Conservation (phyloP, 2,888 invertebrate species). For the Brachyptera putata region DNA sequence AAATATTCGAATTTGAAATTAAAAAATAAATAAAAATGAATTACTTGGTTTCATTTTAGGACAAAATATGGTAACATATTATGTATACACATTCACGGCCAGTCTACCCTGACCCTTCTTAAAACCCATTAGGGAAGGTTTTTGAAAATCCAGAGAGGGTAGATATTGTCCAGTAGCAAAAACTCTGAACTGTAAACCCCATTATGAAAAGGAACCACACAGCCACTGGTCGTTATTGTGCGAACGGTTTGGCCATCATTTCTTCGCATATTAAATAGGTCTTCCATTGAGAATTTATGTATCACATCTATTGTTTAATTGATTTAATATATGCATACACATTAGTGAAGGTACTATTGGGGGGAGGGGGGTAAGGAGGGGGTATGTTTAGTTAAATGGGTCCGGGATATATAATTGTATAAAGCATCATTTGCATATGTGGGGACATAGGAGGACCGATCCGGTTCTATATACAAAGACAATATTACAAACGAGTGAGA, state of each 20-base stretch:
- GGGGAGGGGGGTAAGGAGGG: not conserved
- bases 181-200: not conserved
- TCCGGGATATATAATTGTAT: not conserved
- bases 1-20: too few relatives aligned
- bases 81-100: too few relatives aligned
- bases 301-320: slow-evolving; percentile 11
- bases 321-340: slow-evolving; percentile 11
- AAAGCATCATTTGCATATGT: not conserved
- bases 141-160: not conserved
- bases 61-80: too few relatives aligned
- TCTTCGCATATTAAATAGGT: slow-evolving; percentile 17
- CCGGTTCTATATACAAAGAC: not conserved
- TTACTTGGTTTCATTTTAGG: too few relatives aligned
- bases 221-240: not conserved
- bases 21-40: too few relatives aligned
- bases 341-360: slow-evolving; percentile 8
- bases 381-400: not conserved
- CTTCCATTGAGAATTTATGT: not conserved
- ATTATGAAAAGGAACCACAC: not conserved
- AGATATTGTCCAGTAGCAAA: not conserved
- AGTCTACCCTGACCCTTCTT: too few relatives aligned
- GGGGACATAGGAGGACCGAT: not conserved
- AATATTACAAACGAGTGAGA: slow-evolving; percentile 3
- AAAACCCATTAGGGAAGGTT: not conserved
- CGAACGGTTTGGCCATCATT: not conserved